These are phyloP conservation scores for Bos taurus DNA, from an alignment of 2,113 vertebrate species.

Conservation along the genomic window ARS-UCD2.0 NW_020192292.1:22501-23000, in stretches of 20 bases:
- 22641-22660: not conserved
- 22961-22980: not conserved
- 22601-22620: not conserved
- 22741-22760: not conserved
- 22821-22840: slow-evolving; percentile 40
- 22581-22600: not conserved
- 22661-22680: not conserved
- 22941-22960: not conserved
- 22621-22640: not conserved
- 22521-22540: not conserved
- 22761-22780: not conserved
- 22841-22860: not conserved
- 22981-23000: not conserved
- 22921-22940: not conserved
- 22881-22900: not conserved
- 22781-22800: not conserved
- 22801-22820: slow-evolving; percentile 5
- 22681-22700: not conserved
- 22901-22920: not conserved
- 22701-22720: not conserved
- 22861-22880: slow-evolving; percentile 2
- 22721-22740: not conserved
- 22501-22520: not conserved
- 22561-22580: not conserved
- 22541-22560: not conserved